Evolutionary conservation across 2,888 invertebrate genomes (phyloP).

Genomic region (Chrysodeixis includens): DNA sequence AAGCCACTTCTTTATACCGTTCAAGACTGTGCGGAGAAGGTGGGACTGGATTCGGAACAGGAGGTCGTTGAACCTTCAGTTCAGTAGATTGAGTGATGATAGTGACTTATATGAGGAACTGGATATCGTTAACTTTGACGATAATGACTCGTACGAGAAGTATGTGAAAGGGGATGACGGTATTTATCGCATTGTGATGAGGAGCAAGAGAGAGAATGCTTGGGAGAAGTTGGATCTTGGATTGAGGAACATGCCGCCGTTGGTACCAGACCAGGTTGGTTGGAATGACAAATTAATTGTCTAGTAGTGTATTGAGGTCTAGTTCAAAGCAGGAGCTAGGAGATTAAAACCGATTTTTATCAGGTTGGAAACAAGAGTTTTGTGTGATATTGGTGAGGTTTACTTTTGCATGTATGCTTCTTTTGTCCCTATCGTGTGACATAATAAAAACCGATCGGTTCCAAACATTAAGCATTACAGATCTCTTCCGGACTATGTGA

Average conservation of each 20-base stretch:
- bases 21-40: constrained; percentile 31
- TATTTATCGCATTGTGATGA: constrained; percentile 64
- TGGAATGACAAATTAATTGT: not conserved
- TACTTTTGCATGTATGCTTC: no score
- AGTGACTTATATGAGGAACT: constrained; percentile 3
- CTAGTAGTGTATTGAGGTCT: no score
- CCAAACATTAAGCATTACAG: no score
- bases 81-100: constrained; percentile 13
- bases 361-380: no score
- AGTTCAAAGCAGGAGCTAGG: no score
- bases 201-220: constrained; percentile 56
- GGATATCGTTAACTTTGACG: constrained; percentile 5
- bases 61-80: constrained; percentile 50
- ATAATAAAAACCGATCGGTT: no score
- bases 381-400: no score
- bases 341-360: no score
- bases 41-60: constrained; percentile 72
- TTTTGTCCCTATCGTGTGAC: no score
- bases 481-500: no score
- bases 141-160: constrained; percentile 57
- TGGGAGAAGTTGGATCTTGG: constrained; percentile 46
- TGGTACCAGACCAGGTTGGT: constrained; percentile 61
- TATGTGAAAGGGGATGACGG: constrained; percentile 64
- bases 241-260: constrained; percentile 62
- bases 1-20: constrained; percentile 54